These are phyloP conservation scores for Acrocephalus arundinaceus DNA, from an alignment of 2,113 vertebrate genomes.

Conservation along the genomic window DNA sequence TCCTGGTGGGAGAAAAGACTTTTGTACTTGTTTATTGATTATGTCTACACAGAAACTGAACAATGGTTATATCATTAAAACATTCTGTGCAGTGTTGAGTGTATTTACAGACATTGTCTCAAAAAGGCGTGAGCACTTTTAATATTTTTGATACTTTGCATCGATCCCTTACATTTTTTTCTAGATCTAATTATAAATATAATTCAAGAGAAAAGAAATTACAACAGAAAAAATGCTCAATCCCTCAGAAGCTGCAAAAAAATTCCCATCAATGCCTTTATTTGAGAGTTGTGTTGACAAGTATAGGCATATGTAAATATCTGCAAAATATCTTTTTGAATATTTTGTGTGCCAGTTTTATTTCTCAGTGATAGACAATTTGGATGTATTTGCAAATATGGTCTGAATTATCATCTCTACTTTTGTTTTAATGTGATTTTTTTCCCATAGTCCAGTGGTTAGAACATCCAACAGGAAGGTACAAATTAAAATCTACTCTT, in stretches of 20 bases:
- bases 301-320: neutral
- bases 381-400: neutral
- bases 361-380: neutral
- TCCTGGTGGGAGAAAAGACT: neutral
- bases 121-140: neutral
- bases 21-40: neutral
- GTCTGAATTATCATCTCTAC: neutral
- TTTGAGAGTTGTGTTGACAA: neutral
- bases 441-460: neutral
- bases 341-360: neutral
- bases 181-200: neutral
- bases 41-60: neutral
- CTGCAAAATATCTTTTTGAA: neutral
- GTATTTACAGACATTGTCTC: neutral
- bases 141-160: neutral
- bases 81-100: neutral
- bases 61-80: neutral
- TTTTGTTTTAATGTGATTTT: neutral
- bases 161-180: neutral
- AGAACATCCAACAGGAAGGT: neutral
- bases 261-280: neutral
- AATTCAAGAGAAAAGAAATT: neutral
- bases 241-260: neutral
- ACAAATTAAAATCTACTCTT: neutral
- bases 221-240: neutral